Conservation (phyloP, 2,113 vertebrate genomes). For the Hippocampus barbouri region DNA sequence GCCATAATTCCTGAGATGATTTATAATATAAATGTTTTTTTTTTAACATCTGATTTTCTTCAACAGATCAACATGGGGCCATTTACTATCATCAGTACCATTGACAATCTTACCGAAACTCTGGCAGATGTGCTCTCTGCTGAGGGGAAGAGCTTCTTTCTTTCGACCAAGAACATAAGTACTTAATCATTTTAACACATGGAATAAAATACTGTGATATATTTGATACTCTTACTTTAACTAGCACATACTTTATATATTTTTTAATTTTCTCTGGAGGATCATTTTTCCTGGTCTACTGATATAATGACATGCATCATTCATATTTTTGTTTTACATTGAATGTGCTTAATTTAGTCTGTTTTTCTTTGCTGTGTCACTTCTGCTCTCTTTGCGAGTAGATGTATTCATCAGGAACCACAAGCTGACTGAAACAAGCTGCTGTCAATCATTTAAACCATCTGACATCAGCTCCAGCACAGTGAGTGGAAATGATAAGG, state of each 20-base stretch:
- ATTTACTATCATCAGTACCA: conserved; percentile 65
- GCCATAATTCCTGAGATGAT: not conserved
- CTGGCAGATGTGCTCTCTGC: conserved; percentile 61
- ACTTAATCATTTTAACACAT: conserved; percentile 17
- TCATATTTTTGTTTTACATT: not conserved
- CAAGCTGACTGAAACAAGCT: conserved; percentile 53
- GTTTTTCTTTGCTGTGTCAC: conserved; percentile 1
- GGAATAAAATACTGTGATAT: not conserved
- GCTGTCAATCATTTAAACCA: conserved; percentile 64
- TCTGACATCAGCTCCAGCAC: conserved; percentile 37
- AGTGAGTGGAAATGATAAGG: conserved; percentile 35
- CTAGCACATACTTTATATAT: not conserved
- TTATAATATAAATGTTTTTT: not conserved
- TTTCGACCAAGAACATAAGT: conserved; percentile 76
- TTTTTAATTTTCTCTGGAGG: not conserved
- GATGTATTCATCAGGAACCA: conserved; percentile 66
- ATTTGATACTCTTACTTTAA: not conserved
- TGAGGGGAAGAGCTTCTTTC: conserved; percentile 58
- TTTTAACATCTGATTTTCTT: conserved; percentile 5
- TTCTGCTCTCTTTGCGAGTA: conserved; percentile 27
- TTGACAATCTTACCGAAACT: conserved; percentile 65
- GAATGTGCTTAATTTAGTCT: not conserved
- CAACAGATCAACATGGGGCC: conserved; percentile 55
- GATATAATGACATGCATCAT: not conserved
- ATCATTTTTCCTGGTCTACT: not conserved